Evolutionary conservation across 2,113 vertebrate genomes (phyloP).

Genomic region (Pachypanchax playfairii): DNA sequence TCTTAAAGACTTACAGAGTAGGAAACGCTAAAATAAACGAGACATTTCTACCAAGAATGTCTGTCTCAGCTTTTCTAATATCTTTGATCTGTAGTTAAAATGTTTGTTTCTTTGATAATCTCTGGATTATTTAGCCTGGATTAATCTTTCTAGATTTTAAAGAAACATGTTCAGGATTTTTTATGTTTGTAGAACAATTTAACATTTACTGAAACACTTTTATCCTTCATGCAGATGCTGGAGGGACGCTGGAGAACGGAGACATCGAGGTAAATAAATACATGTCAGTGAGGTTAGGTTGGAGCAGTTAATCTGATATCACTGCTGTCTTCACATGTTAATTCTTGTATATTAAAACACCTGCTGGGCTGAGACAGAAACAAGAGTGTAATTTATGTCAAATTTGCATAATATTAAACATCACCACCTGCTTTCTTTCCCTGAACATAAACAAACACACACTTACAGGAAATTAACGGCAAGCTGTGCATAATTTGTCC

Average conservation of each 20-base stretch:
- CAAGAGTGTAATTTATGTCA: constrained; percentile 18
- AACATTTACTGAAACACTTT: constrained; percentile 23
- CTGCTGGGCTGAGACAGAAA: background rate
- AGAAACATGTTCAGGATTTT: background rate
- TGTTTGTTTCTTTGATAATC: too few relatives aligned
- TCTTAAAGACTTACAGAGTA: too few relatives aligned
- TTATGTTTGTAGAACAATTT: constrained; percentile 5
- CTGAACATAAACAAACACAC: constrained; percentile 9
- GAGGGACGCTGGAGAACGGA: constrained; percentile 83
- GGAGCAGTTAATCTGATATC: background rate
- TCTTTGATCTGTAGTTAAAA: too few relatives aligned
- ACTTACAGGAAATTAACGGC: constrained; percentile 83
- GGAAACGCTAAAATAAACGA: too few relatives aligned
- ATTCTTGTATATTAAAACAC: constrained; percentile 3
- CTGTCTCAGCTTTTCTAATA: too few relatives aligned
- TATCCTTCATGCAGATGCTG: constrained; percentile 83
- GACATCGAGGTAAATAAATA: constrained; percentile 96
- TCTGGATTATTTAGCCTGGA: too few relatives aligned
- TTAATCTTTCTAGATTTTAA: background rate
- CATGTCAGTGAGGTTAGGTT: too few relatives aligned
- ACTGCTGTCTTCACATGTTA: background rate
- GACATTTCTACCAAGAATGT: too few relatives aligned
- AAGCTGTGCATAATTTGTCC: constrained; percentile 91
- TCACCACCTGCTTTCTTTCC: constrained; percentile 20
- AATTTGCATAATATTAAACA: constrained; percentile 37